phyloP scores from a whole-genome alignment of 2,113 vertebrate genomes.

The Lepidothrix coronata region DNA sequence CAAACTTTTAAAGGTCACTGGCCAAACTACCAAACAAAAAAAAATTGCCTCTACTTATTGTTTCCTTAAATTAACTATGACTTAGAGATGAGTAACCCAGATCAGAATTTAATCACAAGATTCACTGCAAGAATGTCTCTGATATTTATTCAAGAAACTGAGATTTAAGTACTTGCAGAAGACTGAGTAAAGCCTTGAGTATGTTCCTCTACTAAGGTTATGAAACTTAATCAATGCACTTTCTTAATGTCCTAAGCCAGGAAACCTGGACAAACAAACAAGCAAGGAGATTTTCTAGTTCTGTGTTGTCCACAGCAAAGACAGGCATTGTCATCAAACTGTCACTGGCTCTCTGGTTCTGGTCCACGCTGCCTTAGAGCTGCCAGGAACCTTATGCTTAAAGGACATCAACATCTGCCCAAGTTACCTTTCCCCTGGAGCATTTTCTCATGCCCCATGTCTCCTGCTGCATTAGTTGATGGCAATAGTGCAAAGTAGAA shows the following conservation, averaged over 20 bases:
- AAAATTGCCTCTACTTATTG: neutral
- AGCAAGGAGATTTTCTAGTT: neutral
- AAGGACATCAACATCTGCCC: neutral
- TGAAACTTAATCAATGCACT: neutral
- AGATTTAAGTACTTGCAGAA: neutral
- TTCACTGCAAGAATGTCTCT: neutral
- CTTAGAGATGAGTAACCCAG: neutral
- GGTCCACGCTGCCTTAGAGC: neutral
- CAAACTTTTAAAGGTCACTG: neutral
- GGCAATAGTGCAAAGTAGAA: neutral
- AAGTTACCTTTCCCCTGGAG: neutral
- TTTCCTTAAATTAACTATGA: neutral
- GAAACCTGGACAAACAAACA: neutral
- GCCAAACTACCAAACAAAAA: neutral
- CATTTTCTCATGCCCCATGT: neutral
- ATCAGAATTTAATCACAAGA: neutral
- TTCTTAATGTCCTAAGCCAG: neutral
- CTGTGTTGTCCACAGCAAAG: neutral
- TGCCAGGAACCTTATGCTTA: neutral
- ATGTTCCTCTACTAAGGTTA: neutral
- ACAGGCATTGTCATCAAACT: neutral
- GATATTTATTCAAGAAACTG: neutral
- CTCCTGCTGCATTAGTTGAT: neutral
- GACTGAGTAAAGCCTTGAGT: neutral
- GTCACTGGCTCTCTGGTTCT: neutral